Evolutionary conservation across 2,888 invertebrate species (phyloP).

Genomic region (Drosophila borborema): DNA sequence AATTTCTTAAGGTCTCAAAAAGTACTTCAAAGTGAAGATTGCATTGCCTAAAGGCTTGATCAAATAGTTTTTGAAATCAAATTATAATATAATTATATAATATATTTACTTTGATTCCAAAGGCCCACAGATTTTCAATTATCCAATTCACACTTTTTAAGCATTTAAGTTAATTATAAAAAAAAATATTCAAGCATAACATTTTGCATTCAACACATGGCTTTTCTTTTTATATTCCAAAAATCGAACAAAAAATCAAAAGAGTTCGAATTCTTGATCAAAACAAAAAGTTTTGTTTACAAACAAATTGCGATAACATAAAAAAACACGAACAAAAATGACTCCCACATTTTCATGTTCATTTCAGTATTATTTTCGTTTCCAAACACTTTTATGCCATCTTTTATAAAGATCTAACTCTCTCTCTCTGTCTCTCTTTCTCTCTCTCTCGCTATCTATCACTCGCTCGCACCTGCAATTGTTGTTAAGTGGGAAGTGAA

Average conservation of each 20-base stretch:
- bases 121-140: not conserved
- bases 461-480: conserved; percentile 60
- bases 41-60: too few relatives aligned
- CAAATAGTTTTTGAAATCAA: too few relatives aligned
- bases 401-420: too few relatives aligned
- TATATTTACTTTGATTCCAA: not conserved
- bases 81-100: too few relatives aligned
- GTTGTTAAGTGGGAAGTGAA: conserved; percentile 52
- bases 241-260: not conserved
- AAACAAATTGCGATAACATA: conserved; percentile 44
- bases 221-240: not conserved
- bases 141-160: too few relatives aligned
- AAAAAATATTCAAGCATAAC: not conserved
- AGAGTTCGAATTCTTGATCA: not conserved
- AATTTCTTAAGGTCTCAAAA: too few relatives aligned
- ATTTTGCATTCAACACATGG: conserved; percentile 1
- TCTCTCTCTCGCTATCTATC: conserved; percentile 38
- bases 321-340: not conserved
- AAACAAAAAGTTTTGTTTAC: conserved; percentile 54
- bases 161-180: not conserved
- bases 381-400: conserved; percentile 20
- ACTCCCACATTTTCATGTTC: conserved; percentile 22
- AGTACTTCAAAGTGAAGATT: too few relatives aligned
- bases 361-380: conserved; percentile 6
- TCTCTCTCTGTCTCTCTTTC: too few relatives aligned